Conservation (phyloP, 2,888 invertebrate genomes). For the Apantesis nais region DNA sequence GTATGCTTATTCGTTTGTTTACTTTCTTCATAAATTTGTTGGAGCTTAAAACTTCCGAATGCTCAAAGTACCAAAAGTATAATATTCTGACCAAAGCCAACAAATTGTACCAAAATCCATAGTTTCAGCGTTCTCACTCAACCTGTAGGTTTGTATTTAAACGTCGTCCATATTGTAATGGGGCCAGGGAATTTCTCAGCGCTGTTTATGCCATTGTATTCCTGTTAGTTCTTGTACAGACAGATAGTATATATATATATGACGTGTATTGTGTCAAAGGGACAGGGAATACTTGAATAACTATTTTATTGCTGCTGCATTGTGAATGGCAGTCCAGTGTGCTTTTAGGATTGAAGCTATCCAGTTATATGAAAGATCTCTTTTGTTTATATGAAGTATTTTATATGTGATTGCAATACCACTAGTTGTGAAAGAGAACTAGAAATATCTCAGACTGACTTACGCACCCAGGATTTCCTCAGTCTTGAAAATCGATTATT, state of each 20-base stretch:
- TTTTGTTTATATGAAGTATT: background rate
- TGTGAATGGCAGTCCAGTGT: background rate
- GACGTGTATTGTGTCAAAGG: conserved; percentile 11
- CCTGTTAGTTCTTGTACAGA: conserved; percentile 35
- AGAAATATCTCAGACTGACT: background rate
- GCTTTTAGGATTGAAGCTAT: conserved; percentile 16
- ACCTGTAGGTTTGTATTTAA: conserved; percentile 33
- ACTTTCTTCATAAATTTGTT: no score
- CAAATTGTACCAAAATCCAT: conserved; percentile 20
- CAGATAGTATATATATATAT: conserved; percentile 13
- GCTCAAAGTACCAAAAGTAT: background rate
- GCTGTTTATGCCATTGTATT: conserved; percentile 54
- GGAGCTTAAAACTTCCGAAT: background rate
- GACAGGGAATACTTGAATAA: conserved; percentile 16
- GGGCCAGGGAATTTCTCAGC: conserved; percentile 42
- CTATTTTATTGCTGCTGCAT: conserved; percentile 21
- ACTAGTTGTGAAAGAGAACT: background rate
- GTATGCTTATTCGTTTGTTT: no score
- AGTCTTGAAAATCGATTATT: no score
- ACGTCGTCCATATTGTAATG: conserved; percentile 46
- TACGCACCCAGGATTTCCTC: no score
- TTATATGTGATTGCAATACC: background rate
- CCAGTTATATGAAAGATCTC: background rate
- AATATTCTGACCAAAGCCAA: background rate
- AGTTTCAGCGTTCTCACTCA: conserved; percentile 37